These are phyloP conservation scores for Himantopus leucocephalus DNA, from an alignment of 2,113 vertebrate genomes.

Conservation along the genomic window DNA sequence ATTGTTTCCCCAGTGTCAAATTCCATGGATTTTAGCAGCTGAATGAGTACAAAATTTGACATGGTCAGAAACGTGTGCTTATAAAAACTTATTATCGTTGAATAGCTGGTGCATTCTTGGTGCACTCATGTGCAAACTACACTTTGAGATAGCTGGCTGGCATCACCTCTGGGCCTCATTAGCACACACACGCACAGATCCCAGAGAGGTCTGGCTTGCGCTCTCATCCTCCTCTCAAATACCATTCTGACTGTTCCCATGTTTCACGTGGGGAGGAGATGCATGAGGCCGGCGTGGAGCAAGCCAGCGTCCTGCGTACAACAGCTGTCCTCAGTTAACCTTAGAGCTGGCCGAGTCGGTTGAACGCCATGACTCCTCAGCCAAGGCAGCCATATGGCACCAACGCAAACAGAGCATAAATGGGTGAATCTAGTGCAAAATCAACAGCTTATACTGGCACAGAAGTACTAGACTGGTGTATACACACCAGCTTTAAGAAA, in stretches of 20 bases:
- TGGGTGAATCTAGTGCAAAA: neutral
- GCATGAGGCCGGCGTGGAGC: neutral
- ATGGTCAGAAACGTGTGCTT: constrained; percentile 38
- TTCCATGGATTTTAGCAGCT: constrained; percentile 51
- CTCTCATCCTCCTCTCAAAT: neutral
- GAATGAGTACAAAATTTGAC: constrained; percentile 42
- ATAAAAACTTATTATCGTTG: constrained; percentile 23
- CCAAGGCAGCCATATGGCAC: neutral
- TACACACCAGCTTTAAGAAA: neutral
- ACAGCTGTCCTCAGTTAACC: constrained; percentile 52
- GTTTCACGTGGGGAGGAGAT: neutral
- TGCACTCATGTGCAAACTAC: constrained; percentile 57
- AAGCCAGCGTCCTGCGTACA: neutral
- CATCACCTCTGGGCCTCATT: constrained; percentile 62
- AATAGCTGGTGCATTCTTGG: constrained; percentile 62
- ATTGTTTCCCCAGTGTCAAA: constrained; percentile 41
- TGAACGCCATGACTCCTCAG: neutral
- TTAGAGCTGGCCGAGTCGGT: neutral
- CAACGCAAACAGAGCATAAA: neutral
- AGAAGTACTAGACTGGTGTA: fast-evolving
- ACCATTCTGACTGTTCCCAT: neutral
- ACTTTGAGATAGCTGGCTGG: neutral
- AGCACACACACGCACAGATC: constrained; percentile 1
- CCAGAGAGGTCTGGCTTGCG: neutral
- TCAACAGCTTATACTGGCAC: neutral